phyloP scores from a whole-genome alignment of 2,797 vertebrate species.

The Gallinago nigripennis region DNA sequence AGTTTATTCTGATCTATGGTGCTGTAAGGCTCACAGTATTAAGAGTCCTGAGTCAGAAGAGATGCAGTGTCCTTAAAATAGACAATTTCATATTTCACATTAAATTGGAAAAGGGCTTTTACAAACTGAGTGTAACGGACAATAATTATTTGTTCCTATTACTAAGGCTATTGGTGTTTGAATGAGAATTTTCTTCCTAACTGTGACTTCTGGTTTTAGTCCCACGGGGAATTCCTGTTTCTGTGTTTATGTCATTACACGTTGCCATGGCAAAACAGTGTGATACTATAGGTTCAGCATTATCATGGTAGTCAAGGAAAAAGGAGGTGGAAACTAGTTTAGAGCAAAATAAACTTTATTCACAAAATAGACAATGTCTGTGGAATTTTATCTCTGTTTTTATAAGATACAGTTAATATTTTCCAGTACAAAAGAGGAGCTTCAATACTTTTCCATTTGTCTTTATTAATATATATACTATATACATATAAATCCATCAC shows the following conservation, averaged over 20 bases:
- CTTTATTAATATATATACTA: neutral
- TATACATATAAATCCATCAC: neutral
- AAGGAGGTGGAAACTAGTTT: neutral
- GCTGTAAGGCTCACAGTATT: neutral
- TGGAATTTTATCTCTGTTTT: neutral
- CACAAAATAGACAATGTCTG: neutral
- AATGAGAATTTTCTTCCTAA: slow-evolving; percentile 18
- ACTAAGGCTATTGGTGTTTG: neutral
- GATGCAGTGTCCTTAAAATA: neutral
- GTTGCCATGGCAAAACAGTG: neutral
- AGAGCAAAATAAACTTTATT: neutral
- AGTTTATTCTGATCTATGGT: neutral
- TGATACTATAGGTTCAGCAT: neutral
- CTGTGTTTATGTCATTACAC: neutral
- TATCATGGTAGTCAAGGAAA: neutral
- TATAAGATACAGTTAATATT: neutral
- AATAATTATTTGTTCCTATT: neutral
- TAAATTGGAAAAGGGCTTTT: neutral
- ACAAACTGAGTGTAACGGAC: neutral
- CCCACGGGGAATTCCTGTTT: neutral
- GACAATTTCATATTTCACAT: neutral
- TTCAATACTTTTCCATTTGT: neutral
- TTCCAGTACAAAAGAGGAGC: neutral
- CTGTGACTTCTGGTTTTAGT: neutral
- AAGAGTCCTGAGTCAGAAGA: neutral